Evolutionary conservation across 1,140 invertebrate species (phyloP), one percentile per base, ranked within the genome.

Genomic region (Fopius arisanus): DNA sequence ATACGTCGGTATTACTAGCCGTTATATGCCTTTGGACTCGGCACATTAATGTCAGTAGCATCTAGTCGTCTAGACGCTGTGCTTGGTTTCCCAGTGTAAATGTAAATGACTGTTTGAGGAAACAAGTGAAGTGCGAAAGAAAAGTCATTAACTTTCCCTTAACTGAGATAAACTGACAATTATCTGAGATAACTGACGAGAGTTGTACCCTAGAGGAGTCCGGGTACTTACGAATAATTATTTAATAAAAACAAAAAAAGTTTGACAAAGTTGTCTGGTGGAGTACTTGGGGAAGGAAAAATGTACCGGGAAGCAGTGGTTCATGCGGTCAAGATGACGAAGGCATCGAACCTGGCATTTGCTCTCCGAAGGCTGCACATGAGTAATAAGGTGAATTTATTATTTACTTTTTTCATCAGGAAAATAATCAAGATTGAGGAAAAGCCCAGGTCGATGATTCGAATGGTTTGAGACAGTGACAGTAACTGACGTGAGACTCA

Each of bases 341-440:
- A 79, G 65, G 54, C 80, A 26, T 51, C 78, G 14, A 81, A 80
- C 51, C 37, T 67, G 21, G 74, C 74, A 6, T 48, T 33, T 2
- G 72, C 69, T 41, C 62, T 83, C 19, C 75, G 79, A 59, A 74
- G 65, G 21, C n/a, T 83, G 10, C 80, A 82, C 29, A 78, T 69
- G 10, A 78, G 72, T 33, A 73, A 74, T 21, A 76, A 78, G 81
- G 82, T 83, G 67, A 74, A 9, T 74, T n/a, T 7, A n/a, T 1
- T 40, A 59, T 2, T 59, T 0, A 59, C 7, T 21, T 21, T 23
- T 33, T 33, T 33, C 31, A 33, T 33, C 31, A 33, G 31, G 31
- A n/a, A n/a, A n/a, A n/a, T n/a, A n/a, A n/a, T n/a, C n/a, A n/a
- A n/a, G n/a, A n/a, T n/a, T n/a, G n/a, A n/a, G n/a, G n/a, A 33